Base-by-base conservation (phyloP, 2,113 vertebrate species). In the Tragulus kanchil region DNA sequence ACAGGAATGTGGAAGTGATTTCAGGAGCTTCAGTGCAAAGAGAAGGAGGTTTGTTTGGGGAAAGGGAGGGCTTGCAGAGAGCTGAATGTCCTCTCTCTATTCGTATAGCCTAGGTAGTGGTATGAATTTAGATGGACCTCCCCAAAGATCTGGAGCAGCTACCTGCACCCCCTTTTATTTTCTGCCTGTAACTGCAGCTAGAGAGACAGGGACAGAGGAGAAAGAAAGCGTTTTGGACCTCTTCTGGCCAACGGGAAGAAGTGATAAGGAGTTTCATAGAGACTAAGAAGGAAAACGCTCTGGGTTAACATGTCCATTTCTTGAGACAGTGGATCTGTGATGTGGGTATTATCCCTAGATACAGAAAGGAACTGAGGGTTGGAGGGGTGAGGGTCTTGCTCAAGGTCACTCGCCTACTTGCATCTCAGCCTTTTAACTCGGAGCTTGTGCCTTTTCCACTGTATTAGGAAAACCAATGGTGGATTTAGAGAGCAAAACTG, bases 211-310 rank as follows among this genome's bases (percentile, higher is more conserved):
- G 64, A 82, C 36, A 79, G 84, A 52, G 71, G 75, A 12, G 75
- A 79, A 84, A n/a, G n/a, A n/a, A n/a, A 59, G 50, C 31, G 83
- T 45, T 83, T 17, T 26, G 81, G 82, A 61, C 67, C 67, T 84
- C 91, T 91, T 78, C 87, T 84, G 83, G 75, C 56, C 31, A 88
- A 69, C 52, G 36, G 67, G 59, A 62, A 26, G 81, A 77, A 85
- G 58, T 25, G 25, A 6, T 59, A 31, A 54, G 58, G 23, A 23
- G 8, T 56, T 84, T 59, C 45, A 3, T 48, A 85, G 95, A 26
- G n/a, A 4, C 25, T 54, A 62, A 48, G 36, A 10, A 16, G 58
- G 82, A 82, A 42, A 54, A 23, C 17, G 61, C 56, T 86, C 50
- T 54, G 19, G 4, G 86, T 71, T 84, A 83, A 31, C 56, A 31